Evolutionary conservation across 1,140 invertebrate genomes (phyloP), one percentile per base, ranked within the genome.

Genomic region (Magallana angulata): DNA sequence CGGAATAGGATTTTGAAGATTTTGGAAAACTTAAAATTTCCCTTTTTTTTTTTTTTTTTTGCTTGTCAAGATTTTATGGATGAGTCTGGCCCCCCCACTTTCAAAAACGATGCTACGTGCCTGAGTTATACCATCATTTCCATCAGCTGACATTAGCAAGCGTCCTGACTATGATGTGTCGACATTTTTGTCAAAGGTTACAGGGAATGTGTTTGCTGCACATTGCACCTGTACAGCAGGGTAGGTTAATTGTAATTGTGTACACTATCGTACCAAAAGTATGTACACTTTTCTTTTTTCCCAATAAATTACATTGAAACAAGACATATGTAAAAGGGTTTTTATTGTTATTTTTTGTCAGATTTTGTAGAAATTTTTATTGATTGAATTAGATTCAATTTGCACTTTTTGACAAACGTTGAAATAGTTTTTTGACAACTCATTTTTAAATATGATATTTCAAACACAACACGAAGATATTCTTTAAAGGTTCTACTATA

Each of bases 131-230:
- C 18, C 1, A 82, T 89, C 85, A 12, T 14, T 87, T 24, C 86
- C 89, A 71, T 82, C 57, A n/a, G 82, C 83, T 6, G 58, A 85
- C 16, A 24, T 85, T 7, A 85, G 18, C 18, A 24, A 24, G 18
- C 18, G 18, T 24, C 5, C 9, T 60, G 48, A 80, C 88, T 36
- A 86, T 64, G 30, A 85, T 57, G 76, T 85, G 7, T 87, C 82
- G 85, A 16, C 85, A 0, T 80, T 9, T n/a, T 59, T 89, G 68
- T 81, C 76, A 12, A 81, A 36, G 36, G 76, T 81, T n/a, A 87
- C 86, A 24, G 88, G 85, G n/a, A 30, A 57, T n/a, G 68, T 89
- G 1, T 56, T 87, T 89, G 80, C 85, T 30, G 86, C 85, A 58
- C 18, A 90, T 36, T 90, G 89, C 64, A 81, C 57, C 11, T 81